Base-by-base conservation (phyloP, 2,113 vertebrate genomes). In the Ptyas mucosa region DNA sequence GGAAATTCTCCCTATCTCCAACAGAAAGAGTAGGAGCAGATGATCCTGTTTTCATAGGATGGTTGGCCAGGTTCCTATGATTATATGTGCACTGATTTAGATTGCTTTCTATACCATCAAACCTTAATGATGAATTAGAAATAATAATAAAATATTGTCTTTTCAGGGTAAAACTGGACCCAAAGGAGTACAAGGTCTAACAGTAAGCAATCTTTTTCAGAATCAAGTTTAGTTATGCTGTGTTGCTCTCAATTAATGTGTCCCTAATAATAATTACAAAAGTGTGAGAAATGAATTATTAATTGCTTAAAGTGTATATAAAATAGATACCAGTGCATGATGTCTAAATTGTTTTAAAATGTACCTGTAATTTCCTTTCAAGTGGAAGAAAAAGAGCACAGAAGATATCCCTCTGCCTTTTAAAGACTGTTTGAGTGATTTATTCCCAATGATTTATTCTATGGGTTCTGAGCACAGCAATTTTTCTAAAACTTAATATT, bases 171-270 rank as follows among this genome's bases (percentile, higher is more conserved):
- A 93, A 96, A 93, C 95, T 54, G 98, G 98, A 97, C 34, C 89
- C 86, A 99, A 99, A 87, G 99, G 98, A 94, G 98, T 98, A 29
- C 95, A 97, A 95, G 98, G 98, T 57, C 97, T 99, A 93, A 98
- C 98, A 51, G 98, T 99, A 97, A 98, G 98, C 95, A 89, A 53
- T 39, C 49, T 91, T 93, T 86, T 81, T 43, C 87, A 26, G 53
- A 55, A 90, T 90, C 88, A 95, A 87, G 81, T 54, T 3, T 39
- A 39, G 54, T 91, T 90, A 0, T 0, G 12, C 29, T 94, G 87
- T 1, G 93, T 46, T 87, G 4, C 90, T 43, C 43, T 39, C 46
- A 81, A 14, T 61, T 9, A 34, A 89, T 1, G 0, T 23, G 85
- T 85, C 53, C 49, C 69, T 20, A 51, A 8, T 39, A 24, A 24